Evolutionary conservation across 2,888 invertebrate species (phyloP).

Genomic region (Epistrophe grossulariae): DNA sequence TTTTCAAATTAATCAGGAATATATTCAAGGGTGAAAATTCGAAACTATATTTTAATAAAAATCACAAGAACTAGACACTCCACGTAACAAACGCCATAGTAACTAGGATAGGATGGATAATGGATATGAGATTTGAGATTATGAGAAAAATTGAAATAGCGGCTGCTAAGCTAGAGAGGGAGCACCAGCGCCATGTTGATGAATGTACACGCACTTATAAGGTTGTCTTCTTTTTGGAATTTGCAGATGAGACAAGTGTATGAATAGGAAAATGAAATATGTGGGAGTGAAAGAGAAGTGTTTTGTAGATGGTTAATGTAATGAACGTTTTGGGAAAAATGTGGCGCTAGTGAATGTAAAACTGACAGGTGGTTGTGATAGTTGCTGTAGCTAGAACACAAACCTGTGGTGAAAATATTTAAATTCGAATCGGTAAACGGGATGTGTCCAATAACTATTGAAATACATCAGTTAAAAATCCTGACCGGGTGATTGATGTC

Average conservation of each 20-base stretch:
- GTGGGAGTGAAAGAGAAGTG: conserved; percentile 63
- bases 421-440: not conserved
- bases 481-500: too few relatives aligned
- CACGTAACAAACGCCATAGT: conserved; percentile 77
- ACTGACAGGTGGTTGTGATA: not conserved
- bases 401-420: not conserved
- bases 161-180: not conserved
- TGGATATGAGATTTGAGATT: conserved; percentile 2
- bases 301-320: not conserved
- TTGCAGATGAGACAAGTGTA: conserved; percentile 53
- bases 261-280: not conserved
- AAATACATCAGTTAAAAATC: too few relatives aligned
- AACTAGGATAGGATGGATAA: conserved; percentile 63
- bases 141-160: conserved; percentile 42
- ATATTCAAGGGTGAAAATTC: conserved; percentile 31
- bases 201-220: conserved; percentile 31
- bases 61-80: conserved; percentile 72
- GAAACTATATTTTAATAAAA: conserved; percentile 43
- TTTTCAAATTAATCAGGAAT: conserved; percentile 45
- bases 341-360: conserved; percentile 19
- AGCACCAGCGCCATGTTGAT: conserved; percentile 27
- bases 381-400: not conserved
- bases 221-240: conserved; percentile 49
- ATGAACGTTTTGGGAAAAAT: not conserved
- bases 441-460: not conserved